Conservation (phyloP, 2,888 invertebrate genomes). For the Ennomos fuscantarius region DNA sequence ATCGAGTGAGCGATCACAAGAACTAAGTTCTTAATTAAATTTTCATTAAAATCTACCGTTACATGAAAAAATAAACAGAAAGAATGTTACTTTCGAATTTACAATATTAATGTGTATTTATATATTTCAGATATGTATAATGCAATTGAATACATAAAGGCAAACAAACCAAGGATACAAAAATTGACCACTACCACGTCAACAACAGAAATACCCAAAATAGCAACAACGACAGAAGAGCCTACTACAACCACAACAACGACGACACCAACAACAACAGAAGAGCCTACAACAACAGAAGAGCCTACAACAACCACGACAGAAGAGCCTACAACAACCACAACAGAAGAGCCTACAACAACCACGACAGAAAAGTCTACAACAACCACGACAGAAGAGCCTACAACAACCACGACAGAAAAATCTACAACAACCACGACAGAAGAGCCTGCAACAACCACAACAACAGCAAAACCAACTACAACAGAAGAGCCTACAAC, state of each 20-base stretch:
- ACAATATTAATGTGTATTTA: not conserved
- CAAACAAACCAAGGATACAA: conserved; percentile 39
- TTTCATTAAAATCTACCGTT: too few relatives aligned
- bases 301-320: not conserved
- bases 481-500: too few relatives aligned
- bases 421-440: conserved; percentile 8
- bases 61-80: too few relatives aligned
- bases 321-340: not conserved
- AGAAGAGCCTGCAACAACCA: not conserved
- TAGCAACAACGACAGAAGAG: conserved; percentile 22
- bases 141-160: conserved; percentile 56
- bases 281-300: conserved; percentile 1
- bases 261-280: conserved; percentile 2
- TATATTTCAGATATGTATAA: conserved; percentile 55
- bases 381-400: conserved; percentile 1
- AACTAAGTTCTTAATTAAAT: too few relatives aligned
- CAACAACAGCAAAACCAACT: not conserved
- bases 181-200: conserved; percentile 34
- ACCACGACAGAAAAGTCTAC: not conserved
- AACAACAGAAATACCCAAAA: conserved; percentile 5
- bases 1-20: too few relatives aligned
- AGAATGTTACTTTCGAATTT: too few relatives aligned
- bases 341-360: not conserved
- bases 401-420: not conserved
- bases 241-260: conserved; percentile 12